Evolutionary conservation across 1,140 invertebrate genomes (phyloP).

Genomic region (Diprion similis): DNA sequence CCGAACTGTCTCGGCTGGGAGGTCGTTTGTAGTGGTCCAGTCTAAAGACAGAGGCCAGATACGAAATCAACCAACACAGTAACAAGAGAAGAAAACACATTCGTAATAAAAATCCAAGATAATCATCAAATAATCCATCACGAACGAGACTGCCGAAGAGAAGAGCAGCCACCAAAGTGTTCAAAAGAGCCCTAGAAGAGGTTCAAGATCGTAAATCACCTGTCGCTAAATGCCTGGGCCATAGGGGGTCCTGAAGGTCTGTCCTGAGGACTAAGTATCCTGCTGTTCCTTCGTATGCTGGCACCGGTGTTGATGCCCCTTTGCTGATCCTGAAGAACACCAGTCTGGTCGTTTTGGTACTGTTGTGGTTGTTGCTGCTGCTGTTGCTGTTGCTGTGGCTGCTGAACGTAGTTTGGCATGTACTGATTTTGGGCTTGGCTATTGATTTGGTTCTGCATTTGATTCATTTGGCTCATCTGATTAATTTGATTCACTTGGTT

Average conservation of each 20-base stretch:
- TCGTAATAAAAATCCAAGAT: background rate
- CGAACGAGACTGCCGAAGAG: background rate
- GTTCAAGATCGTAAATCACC: conserved; percentile 30
- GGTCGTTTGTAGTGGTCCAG: conserved; percentile 94
- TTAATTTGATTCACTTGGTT: conserved; percentile 52
- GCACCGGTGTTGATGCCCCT: conserved; percentile 40
- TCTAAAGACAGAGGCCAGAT: conserved; percentile 43
- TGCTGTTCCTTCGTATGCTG: conserved; percentile 57
- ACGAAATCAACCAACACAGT: conserved; percentile 13
- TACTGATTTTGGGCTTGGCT: conserved; percentile 27
- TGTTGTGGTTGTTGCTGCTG: conserved; percentile 38
- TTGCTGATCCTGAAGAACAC: conserved; percentile 34
- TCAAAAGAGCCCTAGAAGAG: too few species aligned
- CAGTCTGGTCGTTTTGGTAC: conserved; percentile 41
- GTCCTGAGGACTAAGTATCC: conserved; percentile 52
- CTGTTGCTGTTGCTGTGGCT: conserved; percentile 19
- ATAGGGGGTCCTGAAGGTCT: conserved; percentile 51
- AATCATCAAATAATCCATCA: background rate
- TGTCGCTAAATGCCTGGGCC: conserved; percentile 57
- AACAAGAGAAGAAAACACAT: background rate
- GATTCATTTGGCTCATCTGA: conserved; percentile 29
- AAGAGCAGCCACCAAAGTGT: too few species aligned
- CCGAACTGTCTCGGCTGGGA: conserved; percentile 85
- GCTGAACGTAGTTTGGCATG: conserved; percentile 35
- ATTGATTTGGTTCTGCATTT: conserved; percentile 48